Evolutionary conservation across 2,888 invertebrate species (phyloP).

Genomic region (Drosophila mayaguana): DNA sequence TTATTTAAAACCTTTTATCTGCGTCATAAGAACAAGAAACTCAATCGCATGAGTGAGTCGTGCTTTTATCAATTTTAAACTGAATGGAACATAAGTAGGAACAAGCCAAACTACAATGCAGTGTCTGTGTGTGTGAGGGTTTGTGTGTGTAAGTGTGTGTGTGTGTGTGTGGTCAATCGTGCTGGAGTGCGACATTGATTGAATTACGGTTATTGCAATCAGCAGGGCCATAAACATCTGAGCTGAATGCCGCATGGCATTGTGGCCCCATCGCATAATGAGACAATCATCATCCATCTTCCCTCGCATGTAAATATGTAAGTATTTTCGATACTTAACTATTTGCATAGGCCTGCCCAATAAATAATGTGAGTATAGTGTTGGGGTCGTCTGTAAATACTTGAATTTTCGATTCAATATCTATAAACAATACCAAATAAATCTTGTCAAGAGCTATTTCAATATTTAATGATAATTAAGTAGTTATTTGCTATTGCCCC

Average conservation of each 20-base stretch:
- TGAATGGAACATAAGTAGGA: constrained; percentile 32
- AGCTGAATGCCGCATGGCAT: constrained; percentile 19
- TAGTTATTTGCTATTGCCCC: no score
- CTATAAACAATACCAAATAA: background rate
- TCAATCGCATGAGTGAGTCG: constrained; percentile 24
- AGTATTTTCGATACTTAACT: background rate
- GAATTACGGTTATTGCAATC: constrained; percentile 48
- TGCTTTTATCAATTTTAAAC: constrained; percentile 48
- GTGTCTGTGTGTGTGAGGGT: background rate
- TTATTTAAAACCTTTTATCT: constrained; percentile 52
- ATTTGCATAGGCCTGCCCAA: background rate
- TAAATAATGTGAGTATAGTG: background rate
- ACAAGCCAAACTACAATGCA: background rate
- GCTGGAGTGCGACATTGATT: constrained; percentile 38
- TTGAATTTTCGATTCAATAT: background rate
- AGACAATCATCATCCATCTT: constrained; percentile 3
- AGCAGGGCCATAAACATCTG: constrained; percentile 40
- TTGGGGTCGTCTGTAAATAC: background rate
- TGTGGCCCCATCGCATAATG: constrained; percentile 6
- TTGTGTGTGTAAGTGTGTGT: background rate
- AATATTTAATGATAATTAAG: background rate
- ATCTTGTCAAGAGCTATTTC: background rate
- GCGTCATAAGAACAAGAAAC: constrained; percentile 7
- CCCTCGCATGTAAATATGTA: background rate
- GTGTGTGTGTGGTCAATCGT: constrained; percentile 1